phyloP scores from a whole-genome alignment of 2,797 vertebrate species.

The Poeciliopsis turneri region DNA sequence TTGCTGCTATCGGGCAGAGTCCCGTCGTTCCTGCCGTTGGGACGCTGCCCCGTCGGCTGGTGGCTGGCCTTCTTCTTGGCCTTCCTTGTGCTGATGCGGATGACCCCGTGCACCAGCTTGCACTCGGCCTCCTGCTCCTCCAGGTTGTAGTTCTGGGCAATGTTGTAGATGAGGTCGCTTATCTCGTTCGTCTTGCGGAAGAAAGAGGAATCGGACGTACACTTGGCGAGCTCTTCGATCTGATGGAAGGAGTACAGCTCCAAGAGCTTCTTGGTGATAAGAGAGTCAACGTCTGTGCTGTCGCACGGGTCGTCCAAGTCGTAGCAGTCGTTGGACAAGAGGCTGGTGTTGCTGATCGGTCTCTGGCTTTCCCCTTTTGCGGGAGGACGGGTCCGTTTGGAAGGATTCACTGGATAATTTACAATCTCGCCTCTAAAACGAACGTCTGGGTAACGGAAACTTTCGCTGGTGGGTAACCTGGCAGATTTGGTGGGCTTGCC shows the following conservation, averaged over 20 bases:
- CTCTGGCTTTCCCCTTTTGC: slow-evolving; percentile 78
- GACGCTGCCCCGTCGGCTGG: slow-evolving; percentile 76
- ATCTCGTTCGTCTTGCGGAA: slow-evolving; percentile 98
- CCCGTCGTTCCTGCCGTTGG: slow-evolving; percentile 80
- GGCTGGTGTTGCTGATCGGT: slow-evolving; percentile 84
- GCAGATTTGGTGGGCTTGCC: slow-evolving; percentile 73
- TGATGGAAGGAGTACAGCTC: slow-evolving; percentile 98
- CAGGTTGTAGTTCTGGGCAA: slow-evolving; percentile 97
- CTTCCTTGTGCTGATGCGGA: slow-evolving; percentile 97
- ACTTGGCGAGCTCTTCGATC: slow-evolving; percentile 97
- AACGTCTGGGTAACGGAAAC: slow-evolving; percentile 93
- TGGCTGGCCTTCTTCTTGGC: slow-evolving; percentile 78
- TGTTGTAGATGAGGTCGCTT: slow-evolving; percentile 97
- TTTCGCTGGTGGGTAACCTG: slow-evolving; percentile 82
- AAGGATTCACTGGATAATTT: slow-evolving; percentile 60
- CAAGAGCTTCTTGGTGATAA: slow-evolving; percentile 96
- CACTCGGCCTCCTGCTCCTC: slow-evolving; percentile 97
- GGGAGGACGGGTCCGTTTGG: slow-evolving; percentile 64
- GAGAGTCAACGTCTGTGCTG: slow-evolving; percentile 91
- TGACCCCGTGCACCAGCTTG: slow-evolving; percentile 94
- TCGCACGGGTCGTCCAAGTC: slow-evolving; percentile 90
- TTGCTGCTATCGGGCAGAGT: slow-evolving; percentile 91
- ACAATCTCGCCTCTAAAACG: slow-evolving; percentile 90
- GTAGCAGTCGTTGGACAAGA: slow-evolving; percentile 89
- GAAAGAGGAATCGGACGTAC: slow-evolving; percentile 96